Conservation (phyloP, 2,888 invertebrate genomes). For the Leptura quadrifasciata region DNA sequence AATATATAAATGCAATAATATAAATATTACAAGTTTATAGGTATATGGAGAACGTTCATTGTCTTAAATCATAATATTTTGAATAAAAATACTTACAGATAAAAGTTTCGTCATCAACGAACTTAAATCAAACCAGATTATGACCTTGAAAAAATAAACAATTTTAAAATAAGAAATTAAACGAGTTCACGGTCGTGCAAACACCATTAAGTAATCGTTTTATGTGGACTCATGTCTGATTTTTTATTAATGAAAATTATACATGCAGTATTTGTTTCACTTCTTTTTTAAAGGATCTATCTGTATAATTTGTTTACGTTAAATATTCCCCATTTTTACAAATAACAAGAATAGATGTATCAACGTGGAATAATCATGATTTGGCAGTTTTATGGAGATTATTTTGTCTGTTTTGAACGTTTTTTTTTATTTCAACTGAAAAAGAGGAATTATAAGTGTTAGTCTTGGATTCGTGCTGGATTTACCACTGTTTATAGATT, state of each 20-base stretch:
- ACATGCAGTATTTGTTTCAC: conserved; percentile 4
- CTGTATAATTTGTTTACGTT: not conserved
- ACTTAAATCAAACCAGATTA: not conserved
- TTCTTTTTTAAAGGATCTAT: not conserved
- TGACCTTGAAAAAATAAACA: conserved; percentile 26
- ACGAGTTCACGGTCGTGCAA: conserved; percentile 36
- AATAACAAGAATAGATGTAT: too few species aligned
- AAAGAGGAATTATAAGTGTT: not conserved
- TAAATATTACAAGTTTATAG: too few species aligned
- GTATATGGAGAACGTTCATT: too few species aligned
- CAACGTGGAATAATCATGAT: not conserved
- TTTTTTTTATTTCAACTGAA: not conserved
- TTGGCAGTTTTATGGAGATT: not conserved
- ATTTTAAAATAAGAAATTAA: conserved; percentile 30
- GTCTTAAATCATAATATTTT: not conserved
- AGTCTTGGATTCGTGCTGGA: not conserved
- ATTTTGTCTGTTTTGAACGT: not conserved
- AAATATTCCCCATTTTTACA: too few species aligned
- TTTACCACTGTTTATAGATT: not conserved
- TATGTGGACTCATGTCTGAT: not conserved
- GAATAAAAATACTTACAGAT: not conserved
- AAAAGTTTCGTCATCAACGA: not conserved
- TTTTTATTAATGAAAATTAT: not conserved
- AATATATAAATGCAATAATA: too few species aligned
- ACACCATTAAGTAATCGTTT: not conserved